These are phyloP conservation scores for Odontomyia ornata DNA, from an alignment of 2,888 invertebrate genomes.

Conservation along the genomic window DNA sequence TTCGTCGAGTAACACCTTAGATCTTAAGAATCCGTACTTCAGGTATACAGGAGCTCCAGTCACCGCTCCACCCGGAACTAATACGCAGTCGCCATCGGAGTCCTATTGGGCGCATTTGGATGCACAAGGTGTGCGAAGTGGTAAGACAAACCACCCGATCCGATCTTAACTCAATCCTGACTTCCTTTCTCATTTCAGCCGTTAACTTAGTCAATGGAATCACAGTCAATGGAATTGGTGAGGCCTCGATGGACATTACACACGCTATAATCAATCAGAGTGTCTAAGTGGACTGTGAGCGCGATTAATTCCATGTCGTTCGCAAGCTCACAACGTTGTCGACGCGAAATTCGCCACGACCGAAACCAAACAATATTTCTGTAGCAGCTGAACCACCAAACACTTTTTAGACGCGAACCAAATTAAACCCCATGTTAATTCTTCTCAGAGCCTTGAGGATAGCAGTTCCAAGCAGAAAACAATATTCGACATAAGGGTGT, in stretches of 20 bases:
- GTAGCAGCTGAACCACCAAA: slow-evolving; percentile 10
- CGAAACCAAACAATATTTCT: neutral
- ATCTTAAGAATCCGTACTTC: slow-evolving; percentile 98
- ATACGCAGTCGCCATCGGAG: slow-evolving; percentile 92
- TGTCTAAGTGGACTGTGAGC: slow-evolving; percentile 56
- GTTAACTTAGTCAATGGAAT: slow-evolving; percentile 80
- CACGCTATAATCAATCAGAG: slow-evolving; percentile 65
- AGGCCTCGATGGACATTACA: slow-evolving; percentile 75
- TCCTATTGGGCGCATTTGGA: slow-evolving; percentile 89
- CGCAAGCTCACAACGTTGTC: too few species aligned
- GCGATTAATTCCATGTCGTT: neutral
- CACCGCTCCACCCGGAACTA: slow-evolving; percentile 91
- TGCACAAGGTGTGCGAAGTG: slow-evolving; percentile 69
- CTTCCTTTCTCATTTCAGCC: slow-evolving; percentile 62
- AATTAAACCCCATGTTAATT: neutral
- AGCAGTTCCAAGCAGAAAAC: neutral
- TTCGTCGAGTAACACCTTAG: slow-evolving; percentile 89
- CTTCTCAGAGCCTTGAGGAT: neutral
- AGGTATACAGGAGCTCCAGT: slow-evolving; percentile 94
- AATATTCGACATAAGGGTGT: neutral
- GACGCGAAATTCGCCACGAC: neutral
- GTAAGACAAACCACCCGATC: too few species aligned
- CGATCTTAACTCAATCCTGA: too few species aligned
- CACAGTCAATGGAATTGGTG: slow-evolving; percentile 77
- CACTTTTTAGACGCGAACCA: slow-evolving; percentile 2